Conservation (phyloP, 1,140 invertebrate species). For the Cyphomyrmex costatus region DNA sequence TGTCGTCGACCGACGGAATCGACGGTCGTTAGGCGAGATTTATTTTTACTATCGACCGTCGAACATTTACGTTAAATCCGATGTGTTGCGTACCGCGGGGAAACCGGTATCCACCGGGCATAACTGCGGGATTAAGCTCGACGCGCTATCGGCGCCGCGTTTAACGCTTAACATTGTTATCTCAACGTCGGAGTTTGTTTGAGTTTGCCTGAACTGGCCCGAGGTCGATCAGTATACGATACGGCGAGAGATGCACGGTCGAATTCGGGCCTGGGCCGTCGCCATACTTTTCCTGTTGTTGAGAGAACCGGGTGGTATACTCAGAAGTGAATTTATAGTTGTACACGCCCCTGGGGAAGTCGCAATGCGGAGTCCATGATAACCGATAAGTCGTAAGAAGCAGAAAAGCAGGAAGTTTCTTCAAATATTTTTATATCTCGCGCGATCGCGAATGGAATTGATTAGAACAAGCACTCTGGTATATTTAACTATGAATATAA, state of each 20-base stretch:
- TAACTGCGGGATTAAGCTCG: conserved; percentile 47
- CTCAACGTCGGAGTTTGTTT: conserved; percentile 46
- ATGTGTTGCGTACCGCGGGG: conserved; percentile 26
- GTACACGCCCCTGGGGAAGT: conserved; percentile 2
- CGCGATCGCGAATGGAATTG: neutral
- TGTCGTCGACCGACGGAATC: conserved; percentile 55
- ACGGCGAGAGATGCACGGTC: neutral
- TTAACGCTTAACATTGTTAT: conserved; percentile 59
- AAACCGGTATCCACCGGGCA: conserved; percentile 48
- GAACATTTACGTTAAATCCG: conserved; percentile 58
- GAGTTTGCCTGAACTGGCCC: conserved; percentile 25
- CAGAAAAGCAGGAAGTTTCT: neutral
- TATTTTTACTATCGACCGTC: conserved; percentile 66
- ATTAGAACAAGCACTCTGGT: neutral
- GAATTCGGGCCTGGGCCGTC: conserved; percentile 28
- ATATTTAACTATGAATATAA: neutral
- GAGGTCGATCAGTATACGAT: conserved; percentile 27
- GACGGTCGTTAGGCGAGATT: conserved; percentile 57
- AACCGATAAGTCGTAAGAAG: conserved; percentile 20
- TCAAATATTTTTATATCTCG: conserved; percentile 22
- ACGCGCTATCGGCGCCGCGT: conserved; percentile 19
- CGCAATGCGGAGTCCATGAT: neutral
- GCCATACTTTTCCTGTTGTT: conserved; percentile 28
- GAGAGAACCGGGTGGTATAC: conserved; percentile 20
- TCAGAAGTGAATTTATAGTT: conserved; percentile 36